Conservation (phyloP, 2,113 vertebrate species). For the Microcebus lehilahytsara region DNA sequence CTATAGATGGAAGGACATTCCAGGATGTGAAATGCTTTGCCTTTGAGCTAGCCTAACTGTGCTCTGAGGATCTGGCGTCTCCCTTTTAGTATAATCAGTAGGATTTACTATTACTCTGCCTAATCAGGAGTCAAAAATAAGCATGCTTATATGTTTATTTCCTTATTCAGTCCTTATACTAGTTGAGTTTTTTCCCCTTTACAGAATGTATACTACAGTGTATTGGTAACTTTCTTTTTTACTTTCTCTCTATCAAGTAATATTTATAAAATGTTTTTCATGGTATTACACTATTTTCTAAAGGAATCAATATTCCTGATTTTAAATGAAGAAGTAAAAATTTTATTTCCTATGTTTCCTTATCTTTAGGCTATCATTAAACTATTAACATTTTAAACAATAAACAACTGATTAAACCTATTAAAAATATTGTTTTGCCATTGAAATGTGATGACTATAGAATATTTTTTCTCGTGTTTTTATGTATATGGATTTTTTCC, state of each 20-base stretch:
- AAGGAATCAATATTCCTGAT: constrained; percentile 18
- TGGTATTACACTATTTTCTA: constrained; percentile 3
- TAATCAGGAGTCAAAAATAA: constrained; percentile 7
- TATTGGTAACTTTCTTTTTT: neutral
- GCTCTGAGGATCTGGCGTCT: neutral
- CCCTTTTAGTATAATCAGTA: neutral
- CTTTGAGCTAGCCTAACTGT: neutral
- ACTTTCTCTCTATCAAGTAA: neutral
- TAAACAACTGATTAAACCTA: constrained; percentile 15
- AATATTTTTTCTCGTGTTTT: neutral
- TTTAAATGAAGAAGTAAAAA: constrained; percentile 33
- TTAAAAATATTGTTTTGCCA: constrained; percentile 6
- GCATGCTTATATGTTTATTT: neutral
- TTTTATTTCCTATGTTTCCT: neutral
- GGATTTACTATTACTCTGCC: constrained; percentile 18
- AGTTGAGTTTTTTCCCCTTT: neutral
- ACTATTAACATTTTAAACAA: constrained; percentile 37
- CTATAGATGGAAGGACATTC: neutral
- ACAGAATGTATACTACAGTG: neutral
- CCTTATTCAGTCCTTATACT: neutral
- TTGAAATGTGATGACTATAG: neutral
- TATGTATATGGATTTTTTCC: neutral
- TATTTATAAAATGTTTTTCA: constrained; percentile 23
- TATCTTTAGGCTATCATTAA: neutral
- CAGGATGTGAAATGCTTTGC: neutral